Evolutionary conservation across 2,113 vertebrate species (phyloP).

Genomic region (Apodemus speciosus): DNA sequence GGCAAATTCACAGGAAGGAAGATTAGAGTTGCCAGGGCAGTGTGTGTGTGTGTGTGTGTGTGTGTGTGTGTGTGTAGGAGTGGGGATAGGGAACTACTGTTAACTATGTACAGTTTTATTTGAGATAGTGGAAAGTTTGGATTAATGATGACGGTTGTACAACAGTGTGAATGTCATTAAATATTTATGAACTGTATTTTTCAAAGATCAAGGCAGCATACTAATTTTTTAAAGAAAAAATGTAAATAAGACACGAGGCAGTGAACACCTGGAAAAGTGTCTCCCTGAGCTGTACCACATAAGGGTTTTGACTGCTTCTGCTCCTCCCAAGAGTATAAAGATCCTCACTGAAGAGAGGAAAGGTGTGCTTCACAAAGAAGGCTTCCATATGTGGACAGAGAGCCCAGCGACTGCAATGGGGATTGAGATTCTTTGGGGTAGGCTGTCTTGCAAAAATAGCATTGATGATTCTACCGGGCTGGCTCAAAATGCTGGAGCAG

Average conservation of each 20-base stretch:
- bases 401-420: accelerated
- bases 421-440: neutral
- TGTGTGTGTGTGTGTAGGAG: no score
- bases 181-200: neutral
- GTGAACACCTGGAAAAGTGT: neutral
- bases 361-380: neutral
- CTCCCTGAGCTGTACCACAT: neutral
- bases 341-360: neutral
- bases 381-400: neutral
- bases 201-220: constrained; percentile 1
- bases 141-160: neutral
- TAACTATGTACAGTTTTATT: neutral
- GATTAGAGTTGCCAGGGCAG: neutral
- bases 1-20: neutral
- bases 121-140: neutral
- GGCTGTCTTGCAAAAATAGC: neutral
- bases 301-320: neutral
- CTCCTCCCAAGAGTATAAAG: neutral
- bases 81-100: neutral
- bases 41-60: neutral
- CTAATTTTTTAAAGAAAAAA: neutral
- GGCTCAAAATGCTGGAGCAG: neutral
- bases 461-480: neutral
- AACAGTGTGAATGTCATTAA: neutral
- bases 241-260: neutral